Conservation (phyloP, 1,140 invertebrate genomes). For the Alviniconcha marisindica region DNA sequence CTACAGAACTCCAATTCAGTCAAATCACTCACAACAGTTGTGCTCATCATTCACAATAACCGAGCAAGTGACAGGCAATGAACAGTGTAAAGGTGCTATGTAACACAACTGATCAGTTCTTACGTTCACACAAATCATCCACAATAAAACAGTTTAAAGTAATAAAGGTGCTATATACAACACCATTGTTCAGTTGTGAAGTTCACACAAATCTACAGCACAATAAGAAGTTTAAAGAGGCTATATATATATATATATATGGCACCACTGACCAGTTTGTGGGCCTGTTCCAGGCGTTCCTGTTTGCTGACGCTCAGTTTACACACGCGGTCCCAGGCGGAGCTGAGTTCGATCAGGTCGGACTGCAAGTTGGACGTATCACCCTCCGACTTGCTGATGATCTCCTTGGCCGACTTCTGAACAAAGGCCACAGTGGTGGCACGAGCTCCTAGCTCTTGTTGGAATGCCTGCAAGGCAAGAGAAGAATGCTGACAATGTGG, state of each 20-base stretch:
- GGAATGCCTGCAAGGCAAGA: slow-evolving; percentile 84
- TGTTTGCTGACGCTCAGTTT: slow-evolving; percentile 87
- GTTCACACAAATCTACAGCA: background rate
- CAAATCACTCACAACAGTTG: too few species aligned
- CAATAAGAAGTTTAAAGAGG: background rate
- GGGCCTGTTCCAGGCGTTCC: slow-evolving; percentile 87
- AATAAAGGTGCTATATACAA: background rate
- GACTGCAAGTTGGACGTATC: slow-evolving; percentile 88
- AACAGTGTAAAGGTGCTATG: too few species aligned
- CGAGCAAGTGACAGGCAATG: too few species aligned
- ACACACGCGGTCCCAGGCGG: slow-evolving; percentile 91
- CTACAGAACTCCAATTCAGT: too few species aligned
- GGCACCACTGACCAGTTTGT: slow-evolving; percentile 78
- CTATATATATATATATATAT: background rate
- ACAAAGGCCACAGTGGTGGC: slow-evolving; percentile 93
- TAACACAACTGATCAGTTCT: too few species aligned
- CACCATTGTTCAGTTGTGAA: too few species aligned
- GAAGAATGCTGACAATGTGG: too few species aligned
- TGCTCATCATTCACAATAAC: too few species aligned
- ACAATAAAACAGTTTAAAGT: background rate
- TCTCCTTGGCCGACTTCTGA: slow-evolving; percentile 90
- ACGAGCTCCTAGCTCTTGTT: slow-evolving; percentile 92
- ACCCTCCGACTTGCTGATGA: slow-evolving; percentile 89
- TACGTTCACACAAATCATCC: too few species aligned
- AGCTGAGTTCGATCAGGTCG: slow-evolving; percentile 89